A percentile compares a stretch with the other conserved stretches of the same genome.
Conservation (phyloP, 1,140 invertebrate species). For the Chelonus insularis region DNA sequence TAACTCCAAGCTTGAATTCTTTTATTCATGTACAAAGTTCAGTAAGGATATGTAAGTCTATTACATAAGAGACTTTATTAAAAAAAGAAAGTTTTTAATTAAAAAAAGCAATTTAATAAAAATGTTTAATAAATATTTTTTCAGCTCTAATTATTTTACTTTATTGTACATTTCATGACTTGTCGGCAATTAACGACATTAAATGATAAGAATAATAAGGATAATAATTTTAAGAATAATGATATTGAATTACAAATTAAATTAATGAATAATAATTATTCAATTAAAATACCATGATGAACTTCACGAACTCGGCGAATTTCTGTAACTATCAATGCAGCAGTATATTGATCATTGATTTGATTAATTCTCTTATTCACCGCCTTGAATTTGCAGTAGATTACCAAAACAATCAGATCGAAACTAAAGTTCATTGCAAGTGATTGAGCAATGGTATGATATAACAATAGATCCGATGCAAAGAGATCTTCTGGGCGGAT, state of each 20-base stretch:
- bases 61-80: no score
- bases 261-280: background rate
- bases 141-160: no score
- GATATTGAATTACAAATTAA: background rate
- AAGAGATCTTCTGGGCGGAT: slow-evolving; percentile 38
- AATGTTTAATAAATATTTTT: no score
- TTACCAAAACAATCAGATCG: slow-evolving; percentile 33
- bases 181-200: no score
- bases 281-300: slow-evolving; percentile 32
- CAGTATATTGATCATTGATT: slow-evolving; percentile 20
- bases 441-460: slow-evolving; percentile 42
- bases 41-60: no score
- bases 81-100: no score
- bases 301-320: slow-evolving; percentile 37
- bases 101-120: no score
- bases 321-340: slow-evolving; percentile 32
- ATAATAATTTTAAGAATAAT: no score
- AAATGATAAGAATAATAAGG: no score
- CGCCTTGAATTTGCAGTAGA: slow-evolving; percentile 33
- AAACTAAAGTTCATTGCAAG: slow-evolving; percentile 41
- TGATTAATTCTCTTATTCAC: slow-evolving; percentile 34
- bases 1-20: no score
- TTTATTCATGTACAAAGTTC: no score
- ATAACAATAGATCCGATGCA: slow-evolving; percentile 41
- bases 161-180: no score